Conservation (phyloP, 2,888 invertebrate genomes). For the Plebejus anna region DNA sequence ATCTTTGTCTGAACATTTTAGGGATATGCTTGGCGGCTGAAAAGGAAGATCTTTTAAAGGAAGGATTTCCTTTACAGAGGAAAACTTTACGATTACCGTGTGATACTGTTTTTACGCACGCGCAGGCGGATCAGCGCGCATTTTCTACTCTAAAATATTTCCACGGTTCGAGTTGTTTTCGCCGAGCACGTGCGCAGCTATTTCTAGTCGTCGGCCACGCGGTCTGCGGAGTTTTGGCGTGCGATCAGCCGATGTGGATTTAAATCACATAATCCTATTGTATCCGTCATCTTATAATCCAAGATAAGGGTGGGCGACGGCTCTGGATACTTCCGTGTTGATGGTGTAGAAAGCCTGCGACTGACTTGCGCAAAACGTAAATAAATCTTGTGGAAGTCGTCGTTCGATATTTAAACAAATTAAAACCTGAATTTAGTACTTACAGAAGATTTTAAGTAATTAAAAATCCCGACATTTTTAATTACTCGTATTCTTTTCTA, state of each 20-base stretch:
- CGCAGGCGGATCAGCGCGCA: background rate
- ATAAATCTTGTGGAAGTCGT: too few species aligned
- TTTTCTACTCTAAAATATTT: background rate
- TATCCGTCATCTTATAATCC: background rate
- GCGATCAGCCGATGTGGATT: background rate
- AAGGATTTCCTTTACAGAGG: background rate
- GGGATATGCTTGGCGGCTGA: too few species aligned
- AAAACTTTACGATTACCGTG: background rate
- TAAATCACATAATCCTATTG: conserved; percentile 3
- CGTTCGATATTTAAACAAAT: too few species aligned
- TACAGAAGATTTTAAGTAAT: too few species aligned
- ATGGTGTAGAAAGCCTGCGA: background rate
- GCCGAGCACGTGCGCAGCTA: conserved; percentile 16
- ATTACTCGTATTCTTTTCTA: background rate
- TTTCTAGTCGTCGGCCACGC: conserved; percentile 15
- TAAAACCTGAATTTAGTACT: too few species aligned
- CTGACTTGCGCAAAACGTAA: too few species aligned
- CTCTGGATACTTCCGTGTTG: background rate
- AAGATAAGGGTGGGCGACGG: background rate
- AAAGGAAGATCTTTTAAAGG: too few species aligned
- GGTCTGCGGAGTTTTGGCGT: conserved; percentile 15
- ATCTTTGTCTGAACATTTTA: too few species aligned
- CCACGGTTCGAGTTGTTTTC: background rate
- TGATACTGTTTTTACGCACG: background rate
- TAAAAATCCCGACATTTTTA: background rate